phyloP scores from a whole-genome alignment of 2,113 vertebrate species.

The Oophaga pumilio region DNA sequence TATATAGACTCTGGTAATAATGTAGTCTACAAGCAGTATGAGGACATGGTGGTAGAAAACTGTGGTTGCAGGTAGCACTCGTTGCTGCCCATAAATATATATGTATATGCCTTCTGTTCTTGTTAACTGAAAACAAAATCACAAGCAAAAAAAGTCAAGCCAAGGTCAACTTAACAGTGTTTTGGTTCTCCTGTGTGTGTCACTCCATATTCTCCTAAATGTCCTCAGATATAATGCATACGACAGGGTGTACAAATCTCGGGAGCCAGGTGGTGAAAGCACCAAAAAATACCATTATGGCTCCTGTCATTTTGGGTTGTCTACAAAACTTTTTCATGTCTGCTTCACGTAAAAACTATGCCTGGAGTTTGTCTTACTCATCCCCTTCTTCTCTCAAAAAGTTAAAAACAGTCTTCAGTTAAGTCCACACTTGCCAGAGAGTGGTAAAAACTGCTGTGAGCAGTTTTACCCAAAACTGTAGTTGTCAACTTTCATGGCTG shows the following conservation, averaged over 20 bases:
- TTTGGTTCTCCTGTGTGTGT: constrained; percentile 37
- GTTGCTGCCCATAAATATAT: background rate
- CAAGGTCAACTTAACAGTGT: background rate
- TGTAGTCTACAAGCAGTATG: constrained; percentile 89
- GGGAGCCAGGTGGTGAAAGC: background rate
- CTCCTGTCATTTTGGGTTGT: background rate
- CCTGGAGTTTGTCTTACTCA: background rate
- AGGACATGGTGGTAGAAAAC: constrained; percentile 89
- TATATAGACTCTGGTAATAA: constrained; percentile 89
- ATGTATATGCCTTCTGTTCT: constrained; percentile 5
- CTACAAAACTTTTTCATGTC: background rate
- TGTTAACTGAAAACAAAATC: constrained; percentile 32
- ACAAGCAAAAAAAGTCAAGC: constrained; percentile 30
- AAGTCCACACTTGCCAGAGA: background rate
- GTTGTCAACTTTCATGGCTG: background rate
- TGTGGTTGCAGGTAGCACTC: constrained; percentile 88
- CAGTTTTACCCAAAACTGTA: background rate
- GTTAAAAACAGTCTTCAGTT: background rate
- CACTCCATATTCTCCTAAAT: background rate
- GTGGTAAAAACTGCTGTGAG: background rate
- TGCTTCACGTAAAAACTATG: background rate
- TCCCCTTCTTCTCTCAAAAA: background rate
- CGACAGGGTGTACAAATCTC: background rate
- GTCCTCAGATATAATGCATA: background rate
- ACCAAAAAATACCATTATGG: background rate